Evolutionary conservation across 2,888 invertebrate genomes (phyloP), one percentile per base, ranked within the genome.

Genomic region (Sinopyrophorus schimmeli): DNA sequence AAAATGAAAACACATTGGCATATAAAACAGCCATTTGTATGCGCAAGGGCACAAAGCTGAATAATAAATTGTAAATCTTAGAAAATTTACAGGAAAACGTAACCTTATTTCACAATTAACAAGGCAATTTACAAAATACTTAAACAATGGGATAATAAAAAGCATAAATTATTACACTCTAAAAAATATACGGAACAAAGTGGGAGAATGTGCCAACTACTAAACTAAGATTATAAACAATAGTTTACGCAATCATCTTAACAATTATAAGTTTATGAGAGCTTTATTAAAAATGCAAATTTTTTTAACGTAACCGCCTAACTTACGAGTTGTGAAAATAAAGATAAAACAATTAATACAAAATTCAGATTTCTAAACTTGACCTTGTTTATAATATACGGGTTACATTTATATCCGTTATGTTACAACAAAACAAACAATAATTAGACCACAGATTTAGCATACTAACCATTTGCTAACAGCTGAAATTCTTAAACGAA

Each of bases 131-230:
- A 43, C 49, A 49, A 49, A 49, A 49, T 38, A 43, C 42, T 38
- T 31, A 30, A 49, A 49, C 49, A 49, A 49, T 49, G 17, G 49
- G 43, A 43, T 49, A 49, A 43, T 49, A 49, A 49, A 43, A 39
- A 31, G 49, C 49, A 49, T 49, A 49, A 49, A 49, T 49, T 49
- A 49, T 49, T 49, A 49, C 49, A 49, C 37, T 49, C 49, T 49
- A 49, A 49, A 49, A 49, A 49, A 38, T 43, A 49, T 38, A 43
- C 35, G 39, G 50, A 46, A 46, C 50, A 40, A 49, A 46, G 50
- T 46, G 39, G 50, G 44, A 49, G 49, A 49, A 49, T 49, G 49
- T 49, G 49, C 42, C 42, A 49, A 43, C 47, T 35, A 21, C 32
- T 23, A 47, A 47, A n/a, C n/a, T n/a, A n/a, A 40, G 47, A 23